Conservation (phyloP, 2,113 vertebrate species). For the human (Homo sapiens) region GRCh38 chr6:106909001-106909500, state of each 20-base stretch:
- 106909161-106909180: not conserved
- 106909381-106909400: not conserved
- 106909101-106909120: not conserved
- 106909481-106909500: too few relatives aligned
- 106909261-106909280: not conserved
- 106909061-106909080: not conserved
- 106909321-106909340: constrained; percentile 10
- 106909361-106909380: not conserved
- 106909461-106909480: too few relatives aligned
- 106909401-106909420: too few relatives aligned
- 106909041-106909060: not conserved
- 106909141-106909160: not conserved
- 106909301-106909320: not conserved
- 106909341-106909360: not conserved
- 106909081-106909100: not conserved
- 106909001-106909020: not conserved
- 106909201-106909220: not conserved
- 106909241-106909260: too few relatives aligned
- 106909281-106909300: not conserved
- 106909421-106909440: too few relatives aligned
- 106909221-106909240: too few relatives aligned
- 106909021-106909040: not conserved
- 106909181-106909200: not conserved
- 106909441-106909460: too few relatives aligned
- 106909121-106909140: not conserved